A percentile compares a stretch with the other conserved stretches of the same genome.
Conservation (phyloP, 2,888 invertebrate species). For the Troilus luridus region DNA sequence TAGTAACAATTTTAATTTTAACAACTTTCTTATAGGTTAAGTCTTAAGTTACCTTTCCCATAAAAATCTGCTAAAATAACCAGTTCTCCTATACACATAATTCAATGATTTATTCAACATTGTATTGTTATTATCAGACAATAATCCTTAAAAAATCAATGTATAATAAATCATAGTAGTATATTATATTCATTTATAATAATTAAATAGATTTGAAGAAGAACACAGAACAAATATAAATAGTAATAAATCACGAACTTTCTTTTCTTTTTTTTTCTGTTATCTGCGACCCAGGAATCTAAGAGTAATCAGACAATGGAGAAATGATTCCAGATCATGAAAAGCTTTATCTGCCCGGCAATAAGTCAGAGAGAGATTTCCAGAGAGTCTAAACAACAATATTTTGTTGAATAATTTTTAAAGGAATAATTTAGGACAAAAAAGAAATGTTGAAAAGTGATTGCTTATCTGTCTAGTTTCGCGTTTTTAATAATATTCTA, state of each 20-base stretch:
- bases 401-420: not conserved
- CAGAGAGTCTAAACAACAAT: not conserved
- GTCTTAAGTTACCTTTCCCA: too few species aligned
- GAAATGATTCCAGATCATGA: slow-evolving; percentile 3
- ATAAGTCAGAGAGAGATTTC: not conserved
- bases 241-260: not conserved
- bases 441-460: not conserved
- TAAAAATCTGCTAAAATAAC: too few species aligned
- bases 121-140: too few species aligned
- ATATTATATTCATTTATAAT: not conserved
- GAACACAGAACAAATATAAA: not conserved
- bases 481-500: too few species aligned
- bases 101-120: too few species aligned
- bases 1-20: too few species aligned
- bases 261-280: not conserved
- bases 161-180: not conserved
- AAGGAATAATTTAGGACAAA: not conserved
- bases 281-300: not conserved
- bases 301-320: not conserved
- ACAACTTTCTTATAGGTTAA: too few species aligned
- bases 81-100: too few species aligned
- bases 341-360: not conserved
- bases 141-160: too few species aligned
- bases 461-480: not conserved
- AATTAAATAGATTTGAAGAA: not conserved